These are phyloP conservation scores for Perodicticus potto DNA, from an alignment of 2,797 vertebrate species.

Conservation along the genomic window DNA sequence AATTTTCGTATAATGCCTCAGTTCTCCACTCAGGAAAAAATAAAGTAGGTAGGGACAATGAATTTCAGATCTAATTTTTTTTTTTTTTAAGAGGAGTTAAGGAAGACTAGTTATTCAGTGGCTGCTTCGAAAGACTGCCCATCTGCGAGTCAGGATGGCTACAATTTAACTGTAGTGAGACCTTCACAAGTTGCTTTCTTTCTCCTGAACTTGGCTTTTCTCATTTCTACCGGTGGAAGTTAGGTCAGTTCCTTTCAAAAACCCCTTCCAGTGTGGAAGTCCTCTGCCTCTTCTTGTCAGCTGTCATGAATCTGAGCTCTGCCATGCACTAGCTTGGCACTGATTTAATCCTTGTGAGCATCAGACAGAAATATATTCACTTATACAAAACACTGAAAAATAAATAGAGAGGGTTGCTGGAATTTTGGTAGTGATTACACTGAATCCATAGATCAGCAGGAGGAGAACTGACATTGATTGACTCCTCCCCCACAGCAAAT, in stretches of 20 bases:
- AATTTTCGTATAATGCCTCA: background rate
- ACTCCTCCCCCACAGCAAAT: background rate
- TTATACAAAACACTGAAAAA: background rate
- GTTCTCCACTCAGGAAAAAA: background rate
- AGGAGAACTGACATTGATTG: background rate
- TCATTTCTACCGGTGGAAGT: conserved; percentile 12
- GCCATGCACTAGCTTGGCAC: background rate
- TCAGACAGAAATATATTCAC: background rate
- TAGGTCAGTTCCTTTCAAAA: background rate
- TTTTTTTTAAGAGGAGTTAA: background rate
- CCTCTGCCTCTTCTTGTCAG: background rate
- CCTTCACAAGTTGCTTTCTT: background rate
- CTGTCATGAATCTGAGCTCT: background rate
- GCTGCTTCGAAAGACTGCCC: background rate
- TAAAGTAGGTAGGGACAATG: background rate
- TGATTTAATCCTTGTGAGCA: background rate
- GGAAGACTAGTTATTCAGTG: background rate
- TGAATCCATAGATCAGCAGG: background rate
- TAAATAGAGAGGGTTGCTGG: too few species aligned
- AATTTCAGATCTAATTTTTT: background rate
- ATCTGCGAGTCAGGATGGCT: background rate
- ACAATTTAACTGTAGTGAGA: background rate
- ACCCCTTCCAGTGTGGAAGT: background rate
- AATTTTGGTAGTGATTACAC: too few species aligned
- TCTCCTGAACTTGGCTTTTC: background rate